Conservation (phyloP, 2,888 invertebrate species). For the Leucophora obtusa region DNA sequence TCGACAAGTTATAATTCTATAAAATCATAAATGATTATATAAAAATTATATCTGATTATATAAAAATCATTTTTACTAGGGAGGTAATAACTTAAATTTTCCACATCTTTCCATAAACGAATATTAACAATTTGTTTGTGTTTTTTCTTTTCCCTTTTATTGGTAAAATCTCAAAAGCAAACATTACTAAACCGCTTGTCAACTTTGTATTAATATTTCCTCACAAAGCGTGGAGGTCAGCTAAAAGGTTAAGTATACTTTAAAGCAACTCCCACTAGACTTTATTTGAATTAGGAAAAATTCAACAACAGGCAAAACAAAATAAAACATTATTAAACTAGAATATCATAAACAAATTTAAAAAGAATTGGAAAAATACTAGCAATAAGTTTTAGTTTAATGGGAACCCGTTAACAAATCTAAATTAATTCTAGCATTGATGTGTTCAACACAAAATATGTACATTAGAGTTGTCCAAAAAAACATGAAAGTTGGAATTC, state of each 20-base stretch:
- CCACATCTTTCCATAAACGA: too few species aligned
- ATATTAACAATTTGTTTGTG: too few species aligned
- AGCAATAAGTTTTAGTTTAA: conserved; percentile 20
- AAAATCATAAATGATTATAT: too few species aligned
- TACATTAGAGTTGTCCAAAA: too few species aligned
- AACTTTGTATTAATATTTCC: conserved; percentile 36
- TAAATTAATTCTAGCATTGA: conserved; percentile 40
- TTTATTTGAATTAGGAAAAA: background rate
- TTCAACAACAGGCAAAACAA: background rate
- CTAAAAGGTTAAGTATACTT: conserved; percentile 47
- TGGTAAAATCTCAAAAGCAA: background rate
- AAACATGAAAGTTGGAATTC: too few species aligned
- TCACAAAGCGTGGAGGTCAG: conserved; percentile 54
- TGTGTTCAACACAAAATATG: conserved; percentile 18
- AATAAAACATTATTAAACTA: background rate
- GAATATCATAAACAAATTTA: background rate
- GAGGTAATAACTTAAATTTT: too few species aligned
- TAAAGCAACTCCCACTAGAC: conserved; percentile 7
- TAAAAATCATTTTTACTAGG: too few species aligned
- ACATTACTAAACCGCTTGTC: background rate
- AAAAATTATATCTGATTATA: too few species aligned
- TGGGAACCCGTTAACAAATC: conserved; percentile 12
- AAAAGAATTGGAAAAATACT: conserved; percentile 8
- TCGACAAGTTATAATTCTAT: too few species aligned
- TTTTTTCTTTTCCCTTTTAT: too few species aligned